Base-by-base conservation (phyloP, 2,113 vertebrate species). In the Anoura caudifer region DNA sequence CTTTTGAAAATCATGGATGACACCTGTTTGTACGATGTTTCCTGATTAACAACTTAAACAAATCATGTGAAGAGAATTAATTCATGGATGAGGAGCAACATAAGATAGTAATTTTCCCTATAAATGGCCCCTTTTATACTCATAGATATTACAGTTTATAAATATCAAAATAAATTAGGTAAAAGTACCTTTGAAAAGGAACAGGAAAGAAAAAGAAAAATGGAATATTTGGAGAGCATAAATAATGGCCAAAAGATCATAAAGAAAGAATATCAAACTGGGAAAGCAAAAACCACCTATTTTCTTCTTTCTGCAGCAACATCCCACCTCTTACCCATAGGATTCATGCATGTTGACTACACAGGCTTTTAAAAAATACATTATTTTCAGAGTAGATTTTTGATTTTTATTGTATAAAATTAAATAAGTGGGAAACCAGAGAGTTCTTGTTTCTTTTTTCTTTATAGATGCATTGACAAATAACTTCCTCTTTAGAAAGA, bases 1-100 rank as follows among this genome's bases (percentile, higher is more conserved):
- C 67, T 92, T 96, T 77, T 84, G 84, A 96, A 92, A 94, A 91
- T 70, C 69, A 77, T 9, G 20, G 67, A 52, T 81, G 52, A 77
- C 97, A 98, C 94, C 96, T 96, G 96, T 97, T 96, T 97, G 81
- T 90, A 94, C 54, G 93, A 91, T 69, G 73, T 87, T 97, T 96
- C 70, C 84, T 90, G 83, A 97, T 97, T 96, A 96, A 69, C 41
- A 82, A 87, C 43, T 93, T 80, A 84, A 79, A 94, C 73, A 63
- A 85, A 80, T 87, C 83, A 61, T 94, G 80, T 97, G 77, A 47
- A 81, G 69, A 79, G 52, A 97, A 95, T 92, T 92, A 95, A 70
- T 94, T 92, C 24, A 5, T 73, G 50, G 45, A 59, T 20, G 77
- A 92, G 70, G 31, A 77, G 70, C 69, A 80, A 85, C 15, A 92